phyloP scores from a whole-genome alignment of 2,888 invertebrate species.

The Chrysolina haemoptera region DNA sequence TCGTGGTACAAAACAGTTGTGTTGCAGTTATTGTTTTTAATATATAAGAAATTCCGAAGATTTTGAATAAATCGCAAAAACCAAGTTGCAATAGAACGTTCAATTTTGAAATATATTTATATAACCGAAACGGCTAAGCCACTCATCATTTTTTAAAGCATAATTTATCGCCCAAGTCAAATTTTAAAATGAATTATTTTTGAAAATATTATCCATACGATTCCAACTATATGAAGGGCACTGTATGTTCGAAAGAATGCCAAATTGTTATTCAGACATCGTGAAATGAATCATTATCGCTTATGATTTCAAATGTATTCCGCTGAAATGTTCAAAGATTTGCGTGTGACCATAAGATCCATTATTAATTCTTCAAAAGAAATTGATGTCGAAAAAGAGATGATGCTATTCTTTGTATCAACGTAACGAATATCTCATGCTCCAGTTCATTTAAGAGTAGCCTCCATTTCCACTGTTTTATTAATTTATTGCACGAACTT shows the following conservation, averaged over 20 bases:
- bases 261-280: slow-evolving; percentile 11
- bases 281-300: background rate
- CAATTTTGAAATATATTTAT: too few relatives aligned
- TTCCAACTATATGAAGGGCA: too few relatives aligned
- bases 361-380: slow-evolving; percentile 27
- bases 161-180: too few relatives aligned
- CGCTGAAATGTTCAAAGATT: slow-evolving; percentile 17
- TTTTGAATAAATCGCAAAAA: too few relatives aligned
- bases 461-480: background rate
- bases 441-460: slow-evolving; percentile 4
- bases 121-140: too few relatives aligned
- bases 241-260: background rate
- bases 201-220: too few relatives aligned
- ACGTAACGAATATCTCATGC: slow-evolving; percentile 15
- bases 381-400: slow-evolving; percentile 23
- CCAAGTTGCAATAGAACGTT: too few relatives aligned
- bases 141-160: too few relatives aligned
- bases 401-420: slow-evolving; percentile 25
- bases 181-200: too few relatives aligned
- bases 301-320: slow-evolving; percentile 24
- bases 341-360: slow-evolving; percentile 24
- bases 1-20: too few relatives aligned
- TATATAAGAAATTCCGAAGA: too few relatives aligned
- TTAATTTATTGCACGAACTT: background rate
- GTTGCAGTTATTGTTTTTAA: too few relatives aligned